Percentiles rank a stretch among this genome's conserved stretches.
phyloP scores from a whole-genome alignment of 2,888 invertebrate species.

The Drosophila mayaguana region DNA sequence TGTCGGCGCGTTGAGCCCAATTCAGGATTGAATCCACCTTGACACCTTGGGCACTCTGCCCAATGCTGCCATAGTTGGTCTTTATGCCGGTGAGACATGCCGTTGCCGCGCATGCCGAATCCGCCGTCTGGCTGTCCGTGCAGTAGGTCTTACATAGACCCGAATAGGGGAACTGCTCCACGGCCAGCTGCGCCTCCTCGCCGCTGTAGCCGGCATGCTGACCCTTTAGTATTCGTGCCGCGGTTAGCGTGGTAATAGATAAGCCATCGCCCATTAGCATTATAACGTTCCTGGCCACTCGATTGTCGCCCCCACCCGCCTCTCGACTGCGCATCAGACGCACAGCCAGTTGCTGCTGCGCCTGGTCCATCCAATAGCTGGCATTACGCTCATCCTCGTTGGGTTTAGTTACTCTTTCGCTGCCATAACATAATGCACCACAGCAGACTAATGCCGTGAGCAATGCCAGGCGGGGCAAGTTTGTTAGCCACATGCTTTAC shows the following conservation, averaged over 20 bases:
- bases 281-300: slow-evolving; percentile 80
- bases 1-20: slow-evolving; percentile 88
- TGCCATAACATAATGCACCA: slow-evolving; percentile 18
- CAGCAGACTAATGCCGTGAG: slow-evolving; percentile 5
- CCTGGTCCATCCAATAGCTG: slow-evolving; percentile 64
- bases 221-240: slow-evolving; percentile 88
- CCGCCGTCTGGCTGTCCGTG: slow-evolving; percentile 86
- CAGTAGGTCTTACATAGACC: slow-evolving; percentile 87
- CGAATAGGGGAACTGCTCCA: slow-evolving; percentile 88
- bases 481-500: slow-evolving; percentile 22
- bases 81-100: slow-evolving; percentile 88
- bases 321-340: slow-evolving; percentile 42
- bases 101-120: slow-evolving; percentile 88
- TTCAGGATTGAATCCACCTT: slow-evolving; percentile 89
- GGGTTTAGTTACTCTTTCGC: not conserved
- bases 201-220: slow-evolving; percentile 87
- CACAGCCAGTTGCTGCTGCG: slow-evolving; percentile 59
- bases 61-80: slow-evolving; percentile 88
- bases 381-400: slow-evolving; percentile 51
- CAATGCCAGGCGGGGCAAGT: slow-evolving; percentile 9
- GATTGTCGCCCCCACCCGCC: slow-evolving; percentile 29
- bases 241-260: slow-evolving; percentile 89
- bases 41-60: slow-evolving; percentile 89
- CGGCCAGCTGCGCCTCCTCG: slow-evolving; percentile 87
- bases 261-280: slow-evolving; percentile 88